A percentile compares a stretch with the other conserved stretches of the same genome.
These are phyloP conservation scores for Sprattus sprattus DNA, from an alignment of 2,113 vertebrate genomes.

Conservation along the genomic window DNA sequence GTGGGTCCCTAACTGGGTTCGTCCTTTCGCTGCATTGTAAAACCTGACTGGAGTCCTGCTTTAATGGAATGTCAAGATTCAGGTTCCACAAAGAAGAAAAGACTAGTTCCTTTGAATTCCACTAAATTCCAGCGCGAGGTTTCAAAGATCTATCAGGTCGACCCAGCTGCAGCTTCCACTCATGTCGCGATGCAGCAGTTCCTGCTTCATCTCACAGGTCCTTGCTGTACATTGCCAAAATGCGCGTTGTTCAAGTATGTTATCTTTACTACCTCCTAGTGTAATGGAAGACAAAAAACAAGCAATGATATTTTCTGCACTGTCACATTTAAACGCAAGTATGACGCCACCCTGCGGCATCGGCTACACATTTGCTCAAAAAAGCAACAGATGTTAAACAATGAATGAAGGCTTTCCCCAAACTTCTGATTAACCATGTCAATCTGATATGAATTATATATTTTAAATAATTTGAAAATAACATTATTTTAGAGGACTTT, in stretches of 20 bases:
- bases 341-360: background rate
- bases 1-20: background rate
- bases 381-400: background rate
- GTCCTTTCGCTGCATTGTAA: conserved; percentile 6
- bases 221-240: background rate
- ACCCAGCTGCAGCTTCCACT: background rate
- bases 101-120: background rate
- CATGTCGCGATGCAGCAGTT: conserved; percentile 10
- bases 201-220: background rate
- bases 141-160: background rate
- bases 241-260: background rate
- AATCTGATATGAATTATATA: background rate
- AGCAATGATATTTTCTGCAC: background rate
- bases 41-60: background rate
- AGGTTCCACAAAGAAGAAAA: background rate
- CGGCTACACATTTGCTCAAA: background rate
- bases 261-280: background rate
- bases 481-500: too few species aligned
- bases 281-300: background rate
- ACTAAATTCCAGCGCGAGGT: background rate
- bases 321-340: background rate
- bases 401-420: background rate
- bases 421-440: background rate
- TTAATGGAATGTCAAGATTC: background rate
- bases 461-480: background rate